Percentiles rank a stretch among this genome's conserved stretches.
Conservation (phyloP, 2,888 invertebrate species). For the Scaptomyza parva region DNA sequence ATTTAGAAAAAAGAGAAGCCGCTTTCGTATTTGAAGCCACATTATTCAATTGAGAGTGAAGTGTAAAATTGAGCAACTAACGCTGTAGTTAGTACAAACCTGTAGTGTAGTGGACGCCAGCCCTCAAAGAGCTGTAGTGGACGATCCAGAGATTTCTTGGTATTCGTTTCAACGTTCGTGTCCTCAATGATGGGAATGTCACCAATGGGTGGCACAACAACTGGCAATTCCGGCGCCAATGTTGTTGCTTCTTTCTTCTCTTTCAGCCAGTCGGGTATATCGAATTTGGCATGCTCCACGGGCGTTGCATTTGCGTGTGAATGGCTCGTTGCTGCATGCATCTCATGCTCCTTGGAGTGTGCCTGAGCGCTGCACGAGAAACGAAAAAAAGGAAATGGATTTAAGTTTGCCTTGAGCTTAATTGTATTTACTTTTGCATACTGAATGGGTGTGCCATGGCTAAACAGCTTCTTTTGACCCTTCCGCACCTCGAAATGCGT, state of each 20-base stretch:
- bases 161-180: conserved; percentile 62
- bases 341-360: conserved; percentile 46
- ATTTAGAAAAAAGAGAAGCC: conserved; percentile 31
- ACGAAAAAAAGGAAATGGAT: conserved; percentile 10
- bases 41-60: conserved; percentile 61
- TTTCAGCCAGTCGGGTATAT: conserved; percentile 54
- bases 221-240: conserved; percentile 20
- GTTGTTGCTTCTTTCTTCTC: conserved; percentile 14
- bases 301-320: conserved; percentile 53
- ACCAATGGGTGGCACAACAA: conserved; percentile 65
- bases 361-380: conserved; percentile 67
- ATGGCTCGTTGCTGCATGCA: conserved; percentile 24
- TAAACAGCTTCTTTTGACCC: conserved; percentile 48
- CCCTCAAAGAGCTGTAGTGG: conserved; percentile 82
- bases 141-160: conserved; percentile 78
- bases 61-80: conserved; percentile 40
- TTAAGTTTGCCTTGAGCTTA: conserved; percentile 25
- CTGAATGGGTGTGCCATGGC: conserved; percentile 25
- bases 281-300: conserved; percentile 67
- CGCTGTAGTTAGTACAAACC: conserved; percentile 74
- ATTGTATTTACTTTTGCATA: conserved; percentile 30
- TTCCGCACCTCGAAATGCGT: conserved; percentile 71
- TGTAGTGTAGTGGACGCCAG: conserved; percentile 84
- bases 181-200: conserved; percentile 68
- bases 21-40: conserved; percentile 38